A percentile compares a stretch with the other conserved stretches of the same genome.
Evolutionary conservation across 2,888 invertebrate genomes (phyloP).

Genomic region (Drosophila mimetica): DNA sequence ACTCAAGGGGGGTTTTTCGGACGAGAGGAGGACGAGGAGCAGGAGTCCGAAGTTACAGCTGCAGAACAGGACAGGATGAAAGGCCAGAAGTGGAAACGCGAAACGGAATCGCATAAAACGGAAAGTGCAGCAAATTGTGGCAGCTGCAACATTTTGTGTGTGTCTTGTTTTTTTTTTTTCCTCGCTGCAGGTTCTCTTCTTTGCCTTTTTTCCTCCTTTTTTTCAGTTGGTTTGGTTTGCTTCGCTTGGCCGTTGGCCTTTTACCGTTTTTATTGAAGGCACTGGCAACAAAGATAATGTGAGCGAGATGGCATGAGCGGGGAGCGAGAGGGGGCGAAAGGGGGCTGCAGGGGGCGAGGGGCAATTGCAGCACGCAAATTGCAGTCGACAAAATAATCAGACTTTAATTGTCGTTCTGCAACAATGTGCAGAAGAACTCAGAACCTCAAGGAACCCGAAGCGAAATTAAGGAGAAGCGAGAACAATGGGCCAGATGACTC

Average conservation of each 20-base stretch:
- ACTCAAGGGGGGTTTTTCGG: neutral
- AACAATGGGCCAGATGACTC: conserved; percentile 33
- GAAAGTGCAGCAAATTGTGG: conserved; percentile 81
- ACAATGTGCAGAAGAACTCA: conserved; percentile 38
- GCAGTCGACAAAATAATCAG: conserved; percentile 73
- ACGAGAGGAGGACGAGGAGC: neutral
- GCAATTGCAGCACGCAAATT: conserved; percentile 72
- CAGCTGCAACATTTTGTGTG: conserved; percentile 70
- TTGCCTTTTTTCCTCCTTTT: conserved; percentile 7
- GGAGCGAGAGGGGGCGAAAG: conserved; percentile 6
- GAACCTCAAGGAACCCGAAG: conserved; percentile 11
- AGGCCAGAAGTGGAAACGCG: conserved; percentile 54
- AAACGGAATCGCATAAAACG: conserved; percentile 75
- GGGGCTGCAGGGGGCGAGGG: conserved; percentile 7
- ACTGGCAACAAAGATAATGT: conserved; percentile 49
- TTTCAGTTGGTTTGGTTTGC: conserved; percentile 27
- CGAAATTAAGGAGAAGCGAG: neutral
- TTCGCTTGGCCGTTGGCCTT: conserved; percentile 69
- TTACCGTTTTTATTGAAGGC: conserved; percentile 65
- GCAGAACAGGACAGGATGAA: conserved; percentile 44
- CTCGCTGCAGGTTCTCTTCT: conserved; percentile 44
- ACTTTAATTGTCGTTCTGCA: conserved; percentile 69
- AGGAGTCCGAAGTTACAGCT: conserved; percentile 32
- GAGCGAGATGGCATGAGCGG: neutral
- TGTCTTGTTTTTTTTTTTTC: conserved; percentile 12